These are phyloP conservation scores for Rapana venosa DNA, from an alignment of 2,888 invertebrate genomes.

Conservation along the genomic window DNA sequence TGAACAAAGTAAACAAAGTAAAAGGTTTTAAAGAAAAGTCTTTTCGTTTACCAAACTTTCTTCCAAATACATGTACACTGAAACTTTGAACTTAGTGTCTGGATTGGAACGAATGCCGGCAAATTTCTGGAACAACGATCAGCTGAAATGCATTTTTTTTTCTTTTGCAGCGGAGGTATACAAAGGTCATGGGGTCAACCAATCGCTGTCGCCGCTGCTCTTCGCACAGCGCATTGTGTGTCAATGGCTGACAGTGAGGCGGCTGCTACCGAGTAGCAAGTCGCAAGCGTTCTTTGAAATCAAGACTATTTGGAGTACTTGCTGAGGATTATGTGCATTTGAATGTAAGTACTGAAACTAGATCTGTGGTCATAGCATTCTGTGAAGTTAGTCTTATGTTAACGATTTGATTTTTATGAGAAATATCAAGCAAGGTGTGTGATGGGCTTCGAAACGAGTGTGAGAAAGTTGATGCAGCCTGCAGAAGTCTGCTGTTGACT, in stretches of 20 bases:
- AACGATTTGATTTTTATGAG: not conserved
- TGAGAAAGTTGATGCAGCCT: not conserved
- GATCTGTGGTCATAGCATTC: not conserved
- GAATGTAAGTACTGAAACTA: constrained; percentile 2
- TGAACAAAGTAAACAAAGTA: constrained; percentile 16
- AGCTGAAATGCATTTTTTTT: not conserved
- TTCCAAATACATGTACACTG: not conserved
- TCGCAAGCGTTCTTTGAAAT: constrained; percentile 4
- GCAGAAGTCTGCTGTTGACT: not conserved
- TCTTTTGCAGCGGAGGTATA: not conserved
- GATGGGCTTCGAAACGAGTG: not conserved
- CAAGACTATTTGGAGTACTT: constrained; percentile 13
- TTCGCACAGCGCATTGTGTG: constrained; percentile 21
- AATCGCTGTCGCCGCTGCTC: constrained; percentile 10
- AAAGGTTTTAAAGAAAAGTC: not conserved
- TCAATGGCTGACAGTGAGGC: constrained; percentile 23
- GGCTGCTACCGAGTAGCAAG: constrained; percentile 24
- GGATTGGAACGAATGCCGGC: not conserved
- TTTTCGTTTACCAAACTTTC: not conserved
- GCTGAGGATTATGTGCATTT: constrained; percentile 12
- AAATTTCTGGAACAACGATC: not conserved
- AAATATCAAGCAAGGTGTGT: not conserved
- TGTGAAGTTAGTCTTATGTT: not conserved
- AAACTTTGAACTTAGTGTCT: not conserved
- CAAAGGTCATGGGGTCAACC: constrained; percentile 29